Base-by-base conservation (phyloP, 2,888 invertebrate species). In the Lathronympha strigana region DNA sequence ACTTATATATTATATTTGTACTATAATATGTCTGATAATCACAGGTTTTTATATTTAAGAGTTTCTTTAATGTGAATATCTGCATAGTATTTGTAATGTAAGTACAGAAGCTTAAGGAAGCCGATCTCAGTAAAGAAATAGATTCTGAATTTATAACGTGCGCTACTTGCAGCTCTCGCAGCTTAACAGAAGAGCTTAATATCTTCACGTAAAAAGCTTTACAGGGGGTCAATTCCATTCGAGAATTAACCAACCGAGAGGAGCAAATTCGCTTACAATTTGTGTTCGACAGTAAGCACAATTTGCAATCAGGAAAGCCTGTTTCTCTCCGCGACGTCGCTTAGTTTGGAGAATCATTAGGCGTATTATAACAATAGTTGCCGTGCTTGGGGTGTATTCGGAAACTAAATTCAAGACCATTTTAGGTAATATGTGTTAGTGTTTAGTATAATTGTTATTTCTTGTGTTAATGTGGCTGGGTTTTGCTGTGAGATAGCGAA, bases 221-320 rank as follows among this genome's bases (percentile, higher is more conserved):
- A 78, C 79, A 75, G 80, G 73, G 81, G 80, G 80, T 82, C 81
- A 80, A 80, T 81, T 81, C 78, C 76, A 78, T 79, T 78, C 74
- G 73, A 72, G 77, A 84, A 86, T 85, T 83, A 84, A 84, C 80
- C 82, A 76, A 77, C 74, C 69, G 64, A 57, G 64, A 66, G 51
- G 75, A 79, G 78, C 76, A 81, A 86, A 86, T 77, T 84, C 84
- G 82, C 82, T 83, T 83, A 83, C 82, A 85, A 83, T 87, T 86
- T 86, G 80, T 84, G 83, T 86, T 83, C 82, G 76, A 79, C 82
- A 77, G 86, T 86, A 84, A 86, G 88, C 84, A 83, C 87, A 87
- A 87, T 88, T 88, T 80, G 87, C 87, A 88, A 88, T 88, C 87
- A 88, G 85, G 77, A 81, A 84, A 87, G 84, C 85, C 81, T 83